Evolutionary conservation across 2,113 vertebrate species (phyloP), one percentile per base, ranked within the genome.

Genomic region (Dromaius novaehollandiae): DNA sequence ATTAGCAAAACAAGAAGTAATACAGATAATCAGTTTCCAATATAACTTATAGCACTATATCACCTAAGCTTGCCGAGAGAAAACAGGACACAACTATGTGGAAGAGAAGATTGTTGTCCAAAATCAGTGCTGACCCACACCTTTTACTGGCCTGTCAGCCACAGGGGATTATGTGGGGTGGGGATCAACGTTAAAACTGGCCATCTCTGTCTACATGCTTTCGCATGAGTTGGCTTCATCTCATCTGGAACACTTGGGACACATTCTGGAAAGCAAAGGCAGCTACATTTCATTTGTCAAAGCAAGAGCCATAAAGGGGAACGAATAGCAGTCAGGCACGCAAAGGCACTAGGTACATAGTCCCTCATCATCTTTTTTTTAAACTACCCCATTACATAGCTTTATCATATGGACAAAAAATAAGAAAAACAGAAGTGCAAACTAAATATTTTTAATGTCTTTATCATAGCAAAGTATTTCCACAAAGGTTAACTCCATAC

Each of bases 271-370:
- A 88, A 88, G 87, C 82, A 88, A 66, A 93, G 73, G 77, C 92
- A 92, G 88, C 74, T 78, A 69, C 88, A 93, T 89, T 96, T 96
- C 89, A 89, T 82, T 92, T 90, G 80, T 95, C 92, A 96, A 86
- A 91, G 68, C 66, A 94, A 66, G 8, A 92, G 86, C 66, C 86
- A 92, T 94, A 75, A 95, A 91, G 48, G 92, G 64, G 66, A 94
- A 82, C 55, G 44, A 94, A 93, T 63, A 96, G 65, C 82, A 93
- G 58, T 90, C 76, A 87, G 76, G 79, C 85, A 95, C 26, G 32
- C 91, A 92, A 74, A 86, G 46, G 40, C 63, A 73, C 34, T 30
- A 88, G 77, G 79, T 95, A 88, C 64, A 11, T 66, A 92, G 82
- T 82, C 84, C 73, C 76, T 89, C 51, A 60, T 42, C 88, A 90